Base-by-base conservation (phyloP, 1,140 invertebrate genomes). In the Macrobrachium rosenbergii region DNA sequence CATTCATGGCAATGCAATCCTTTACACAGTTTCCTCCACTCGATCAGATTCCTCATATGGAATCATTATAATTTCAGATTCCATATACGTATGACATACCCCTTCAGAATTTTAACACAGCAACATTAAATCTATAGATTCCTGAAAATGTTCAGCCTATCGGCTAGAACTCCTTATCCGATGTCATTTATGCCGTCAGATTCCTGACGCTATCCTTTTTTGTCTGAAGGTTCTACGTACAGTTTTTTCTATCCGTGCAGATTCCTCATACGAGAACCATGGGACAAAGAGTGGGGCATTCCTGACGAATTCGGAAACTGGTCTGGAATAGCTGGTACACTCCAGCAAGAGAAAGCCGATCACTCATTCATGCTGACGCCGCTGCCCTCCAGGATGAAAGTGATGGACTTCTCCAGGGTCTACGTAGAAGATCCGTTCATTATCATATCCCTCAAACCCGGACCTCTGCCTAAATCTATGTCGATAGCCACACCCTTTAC, bases 401-500 rank as follows among this genome's bases (percentile, higher is more conserved):
- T 64, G 23, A 37, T 64, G 19, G 59, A 81, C 11, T 81, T 63
- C 60, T 19, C 73, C 45, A 62, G 73, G 11, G 58, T 78, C 16
- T 84, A 84, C 73, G 63, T 77, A 58, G 60, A 76, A 6, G 82
- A 84, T 16, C 23, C 73, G 8, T 16, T 84, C 16, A 60, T 60
- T 2, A 84, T 84, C 8, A n/a, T 84, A 21, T 84, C 82, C 2
- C 37, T 23, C 17, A 84, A 78, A 58, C 82, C 82, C 0, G 17
- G 23, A 63, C 82, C 73, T 11, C 37, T 78, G 28, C 82, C 82
- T 43, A 58, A 77, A 10, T 77, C 76, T 23, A 43, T 84, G 59
- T 63, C 82, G 19, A 60, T 84, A 6, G 28, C 63, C 73, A 84
- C 73, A 19, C 82, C 82, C 16, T 73, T 84, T 52, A 60, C 21